Conservation (phyloP, 2,113 vertebrate genomes). For the Vidua macroura region DNA sequence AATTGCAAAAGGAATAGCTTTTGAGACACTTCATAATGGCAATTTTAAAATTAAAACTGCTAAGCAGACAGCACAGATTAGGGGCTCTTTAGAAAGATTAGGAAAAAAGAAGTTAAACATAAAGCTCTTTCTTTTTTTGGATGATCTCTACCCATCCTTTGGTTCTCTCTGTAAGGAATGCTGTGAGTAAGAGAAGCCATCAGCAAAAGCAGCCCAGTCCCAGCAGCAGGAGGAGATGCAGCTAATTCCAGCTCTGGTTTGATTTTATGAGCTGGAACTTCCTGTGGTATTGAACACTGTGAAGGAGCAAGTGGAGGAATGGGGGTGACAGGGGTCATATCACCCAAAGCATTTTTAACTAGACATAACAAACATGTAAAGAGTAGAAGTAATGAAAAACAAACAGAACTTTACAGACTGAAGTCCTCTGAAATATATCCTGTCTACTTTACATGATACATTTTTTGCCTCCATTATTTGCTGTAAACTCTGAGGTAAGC, state of each 20-base stretch:
- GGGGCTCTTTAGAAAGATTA: not conserved
- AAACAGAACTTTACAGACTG: not conserved
- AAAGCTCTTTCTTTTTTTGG: not conserved
- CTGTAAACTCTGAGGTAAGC: not conserved
- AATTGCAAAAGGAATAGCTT: not conserved
- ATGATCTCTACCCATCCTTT: not conserved
- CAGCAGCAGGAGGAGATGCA: not conserved
- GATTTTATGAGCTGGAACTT: not conserved
- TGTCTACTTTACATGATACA: rapidly evolving
- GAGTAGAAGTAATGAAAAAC: not conserved
- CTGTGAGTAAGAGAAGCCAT: not conserved
- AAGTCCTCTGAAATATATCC: not conserved
- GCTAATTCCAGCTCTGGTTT: not conserved
- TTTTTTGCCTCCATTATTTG: not conserved
- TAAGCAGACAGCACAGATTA: not conserved
- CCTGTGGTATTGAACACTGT: not conserved
- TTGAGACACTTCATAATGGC: not conserved
- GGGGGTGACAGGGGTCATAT: not conserved
- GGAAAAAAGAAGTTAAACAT: not conserved
- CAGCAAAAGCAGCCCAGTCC: not conserved
- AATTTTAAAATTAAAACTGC: not conserved
- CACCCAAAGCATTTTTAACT: not conserved
- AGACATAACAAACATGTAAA: not conserved
- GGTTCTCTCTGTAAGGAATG: not conserved
- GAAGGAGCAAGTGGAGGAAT: not conserved